Evolutionary conservation across 1,140 invertebrate species (phyloP).

Genomic region (Diuraphis noxia): DNA sequence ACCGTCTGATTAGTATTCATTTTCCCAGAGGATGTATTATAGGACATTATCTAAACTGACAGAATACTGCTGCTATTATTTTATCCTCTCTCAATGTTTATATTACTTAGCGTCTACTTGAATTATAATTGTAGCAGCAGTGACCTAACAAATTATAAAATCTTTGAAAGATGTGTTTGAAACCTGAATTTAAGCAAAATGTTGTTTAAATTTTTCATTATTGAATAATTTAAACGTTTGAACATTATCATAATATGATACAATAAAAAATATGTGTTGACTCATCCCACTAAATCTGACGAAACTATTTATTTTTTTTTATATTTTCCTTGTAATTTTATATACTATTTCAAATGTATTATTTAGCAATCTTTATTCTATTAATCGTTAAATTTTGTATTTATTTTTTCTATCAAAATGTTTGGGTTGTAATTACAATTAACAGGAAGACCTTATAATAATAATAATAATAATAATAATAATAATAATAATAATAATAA

Average conservation of each 20-base stretch:
- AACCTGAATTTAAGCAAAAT: not conserved
- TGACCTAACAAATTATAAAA: not conserved
- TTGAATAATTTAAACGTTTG: not conserved
- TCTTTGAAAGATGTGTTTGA: too few relatives aligned
- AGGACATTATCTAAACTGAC: not conserved
- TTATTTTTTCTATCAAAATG: not conserved
- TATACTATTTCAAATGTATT: not conserved
- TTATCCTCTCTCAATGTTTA: not conserved
- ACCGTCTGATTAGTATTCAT: conserved; percentile 6
- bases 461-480: not conserved
- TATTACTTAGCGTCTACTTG: not conserved
- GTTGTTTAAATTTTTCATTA: not conserved
- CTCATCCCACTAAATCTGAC: not conserved
- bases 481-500: not conserved
- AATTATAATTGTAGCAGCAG: not conserved
- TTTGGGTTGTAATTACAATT: not conserved
- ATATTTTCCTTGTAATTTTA: not conserved
- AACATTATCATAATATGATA: too few relatives aligned
- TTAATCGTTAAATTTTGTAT: not conserved
- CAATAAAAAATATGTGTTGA: not conserved
- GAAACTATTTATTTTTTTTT: too few relatives aligned
- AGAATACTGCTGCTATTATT: not conserved
- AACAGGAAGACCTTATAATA: not conserved
- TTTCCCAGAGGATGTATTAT: not conserved
- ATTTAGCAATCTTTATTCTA: not conserved